Conservation (phyloP, 1,140 invertebrate genomes). For the Drosophila grimshawi region DNA sequence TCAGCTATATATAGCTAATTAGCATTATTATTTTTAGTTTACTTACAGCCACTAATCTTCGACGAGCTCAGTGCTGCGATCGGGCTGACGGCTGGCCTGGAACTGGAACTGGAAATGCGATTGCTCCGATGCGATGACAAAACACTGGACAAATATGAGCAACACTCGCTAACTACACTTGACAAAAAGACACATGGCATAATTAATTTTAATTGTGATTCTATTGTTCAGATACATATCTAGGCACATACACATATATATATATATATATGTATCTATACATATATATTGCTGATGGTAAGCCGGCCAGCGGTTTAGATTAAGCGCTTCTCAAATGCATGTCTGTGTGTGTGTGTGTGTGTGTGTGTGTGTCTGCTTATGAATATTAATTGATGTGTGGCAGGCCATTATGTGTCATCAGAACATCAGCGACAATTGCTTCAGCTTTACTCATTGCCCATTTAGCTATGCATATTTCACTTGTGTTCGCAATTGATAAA, state of each 20-base stretch:
- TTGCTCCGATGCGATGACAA: conserved; percentile 46
- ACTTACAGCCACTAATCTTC: conserved; percentile 31
- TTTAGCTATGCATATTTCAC: conserved; percentile 10
- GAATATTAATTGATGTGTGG: conserved; percentile 74
- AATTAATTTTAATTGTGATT: conserved; percentile 75
- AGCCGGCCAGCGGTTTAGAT: conserved; percentile 23
- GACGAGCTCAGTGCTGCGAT: conserved; percentile 38
- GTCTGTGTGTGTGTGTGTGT: conserved; percentile 26
- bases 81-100: conserved; percentile 61
- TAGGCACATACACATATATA: neutral
- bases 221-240: conserved; percentile 17
- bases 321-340: conserved; percentile 5
- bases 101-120: conserved; percentile 40
- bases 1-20: conserved; percentile 8
- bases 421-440: conserved; percentile 11
- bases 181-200: conserved; percentile 64
- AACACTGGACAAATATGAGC: conserved; percentile 72
- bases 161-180: conserved; percentile 53
- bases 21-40: conserved; percentile 25
- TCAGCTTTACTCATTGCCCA: conserved; percentile 12
- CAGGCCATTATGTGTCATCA: conserved; percentile 69
- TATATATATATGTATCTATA: neutral
- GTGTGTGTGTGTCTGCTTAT: conserved; percentile 48
- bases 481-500: neutral
- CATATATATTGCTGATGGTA: conserved; percentile 31